Conservation (phyloP, 2,113 vertebrate genomes). For the Hyla sarda region DNA sequence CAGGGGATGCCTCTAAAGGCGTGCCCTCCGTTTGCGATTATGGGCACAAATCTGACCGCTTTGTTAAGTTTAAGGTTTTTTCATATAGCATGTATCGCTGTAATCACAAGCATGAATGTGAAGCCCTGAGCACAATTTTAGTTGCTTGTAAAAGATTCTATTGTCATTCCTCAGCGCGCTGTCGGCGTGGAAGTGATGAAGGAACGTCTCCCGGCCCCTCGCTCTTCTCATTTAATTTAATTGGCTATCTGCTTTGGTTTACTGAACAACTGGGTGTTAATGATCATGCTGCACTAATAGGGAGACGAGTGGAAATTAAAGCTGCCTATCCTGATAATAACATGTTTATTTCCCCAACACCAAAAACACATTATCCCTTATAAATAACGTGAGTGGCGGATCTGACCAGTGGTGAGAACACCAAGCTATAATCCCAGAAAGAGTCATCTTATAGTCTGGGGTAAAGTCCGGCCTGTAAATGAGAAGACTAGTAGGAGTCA, state of each 20-base stretch:
- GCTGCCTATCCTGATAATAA: slow-evolving; percentile 51
- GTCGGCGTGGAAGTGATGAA: slow-evolving; percentile 67
- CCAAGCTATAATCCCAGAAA: too few species aligned
- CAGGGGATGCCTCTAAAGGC: too few species aligned
- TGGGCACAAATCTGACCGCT: too few species aligned
- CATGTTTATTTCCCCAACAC: slow-evolving; percentile 32
- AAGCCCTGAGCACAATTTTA: too few species aligned
- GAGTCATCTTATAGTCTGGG: too few species aligned
- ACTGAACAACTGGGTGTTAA: slow-evolving; percentile 75
- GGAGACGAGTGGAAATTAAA: slow-evolving; percentile 71
- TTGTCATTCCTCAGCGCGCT: slow-evolving; percentile 66
- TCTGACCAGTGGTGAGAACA: not conserved
- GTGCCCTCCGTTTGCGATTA: too few species aligned
- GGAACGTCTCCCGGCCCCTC: slow-evolving; percentile 73
- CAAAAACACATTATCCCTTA: slow-evolving; percentile 10
- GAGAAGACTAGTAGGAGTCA: too few species aligned
- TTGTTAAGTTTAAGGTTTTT: too few species aligned
- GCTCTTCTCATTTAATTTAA: slow-evolving; percentile 75
- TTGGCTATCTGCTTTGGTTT: slow-evolving; percentile 71
- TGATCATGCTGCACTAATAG: slow-evolving; percentile 75
- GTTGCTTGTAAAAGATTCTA: slow-evolving; percentile 67
- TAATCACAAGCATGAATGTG: too few species aligned
- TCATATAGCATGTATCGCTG: too few species aligned
- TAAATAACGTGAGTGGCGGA: not conserved
- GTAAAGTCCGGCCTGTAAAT: too few species aligned